Conservation (phyloP, 2,888 invertebrate species). For the Spicauda simplicius region DNA sequence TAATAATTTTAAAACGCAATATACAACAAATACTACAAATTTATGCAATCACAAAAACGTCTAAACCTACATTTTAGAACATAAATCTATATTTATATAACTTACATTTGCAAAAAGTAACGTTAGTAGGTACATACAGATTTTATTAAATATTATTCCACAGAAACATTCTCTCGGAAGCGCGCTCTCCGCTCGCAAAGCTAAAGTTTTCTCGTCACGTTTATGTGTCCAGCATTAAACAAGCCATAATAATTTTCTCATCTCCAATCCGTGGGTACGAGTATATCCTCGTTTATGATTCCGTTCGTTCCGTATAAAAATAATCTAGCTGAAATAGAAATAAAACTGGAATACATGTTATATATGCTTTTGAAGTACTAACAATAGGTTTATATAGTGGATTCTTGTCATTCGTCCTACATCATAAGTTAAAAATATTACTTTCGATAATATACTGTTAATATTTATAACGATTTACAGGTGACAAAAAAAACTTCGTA, state of each 20-base stretch:
- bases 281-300: conserved; percentile 15
- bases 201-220: conserved; percentile 34
- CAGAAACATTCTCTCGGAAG: conserved; percentile 8
- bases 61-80: too few relatives aligned
- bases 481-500: too few relatives aligned
- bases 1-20: too few relatives aligned
- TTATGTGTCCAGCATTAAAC: conserved; percentile 32
- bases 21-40: too few relatives aligned
- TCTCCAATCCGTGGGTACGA: conserved; percentile 9
- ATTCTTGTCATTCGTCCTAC: too few relatives aligned
- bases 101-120: too few relatives aligned
- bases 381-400: too few relatives aligned
- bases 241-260: conserved; percentile 34
- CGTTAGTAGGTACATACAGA: background rate
- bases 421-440: too few relatives aligned
- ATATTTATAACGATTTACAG: too few relatives aligned
- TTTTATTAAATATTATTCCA: conserved; percentile 7
- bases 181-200: conserved; percentile 1
- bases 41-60: too few relatives aligned
- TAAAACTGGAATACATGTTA: background rate
- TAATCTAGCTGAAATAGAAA: background rate
- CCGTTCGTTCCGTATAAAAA: conserved; percentile 5
- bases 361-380: background rate
- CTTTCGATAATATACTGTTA: too few relatives aligned
- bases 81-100: too few relatives aligned